Conservation (phyloP, 2,113 vertebrate genomes). For the Tretioscincus oriximinensis region DNA sequence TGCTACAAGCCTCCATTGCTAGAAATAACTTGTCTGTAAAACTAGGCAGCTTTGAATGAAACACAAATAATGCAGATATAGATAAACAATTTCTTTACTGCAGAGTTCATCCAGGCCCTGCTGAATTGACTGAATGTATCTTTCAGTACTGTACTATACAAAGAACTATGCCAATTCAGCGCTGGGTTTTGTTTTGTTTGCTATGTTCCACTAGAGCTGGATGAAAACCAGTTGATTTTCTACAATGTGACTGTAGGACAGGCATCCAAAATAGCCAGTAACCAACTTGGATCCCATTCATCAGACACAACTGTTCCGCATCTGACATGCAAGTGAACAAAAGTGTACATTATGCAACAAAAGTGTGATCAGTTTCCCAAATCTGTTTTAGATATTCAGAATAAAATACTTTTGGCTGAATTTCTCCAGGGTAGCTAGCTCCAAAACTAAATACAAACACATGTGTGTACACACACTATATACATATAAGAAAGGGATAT, state of each 20-base stretch:
- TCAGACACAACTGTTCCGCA: neutral
- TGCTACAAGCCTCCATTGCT: too few species aligned
- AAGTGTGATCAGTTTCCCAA: neutral
- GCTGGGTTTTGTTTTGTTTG: neutral
- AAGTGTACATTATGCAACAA: neutral
- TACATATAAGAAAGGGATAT: neutral
- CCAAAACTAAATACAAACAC: neutral
- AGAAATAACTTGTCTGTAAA: neutral
- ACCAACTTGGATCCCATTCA: neutral
- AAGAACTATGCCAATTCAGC: neutral
- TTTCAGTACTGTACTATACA: neutral
- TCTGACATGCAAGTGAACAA: neutral
- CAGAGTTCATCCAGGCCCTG: neutral
- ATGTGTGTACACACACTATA: too few species aligned
- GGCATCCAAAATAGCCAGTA: neutral
- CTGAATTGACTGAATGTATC: neutral
- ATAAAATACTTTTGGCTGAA: neutral
- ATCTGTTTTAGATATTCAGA: constrained; percentile 2
- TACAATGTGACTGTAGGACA: neutral
- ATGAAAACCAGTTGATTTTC: neutral
- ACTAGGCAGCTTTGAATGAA: neutral
- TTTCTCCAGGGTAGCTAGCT: neutral
- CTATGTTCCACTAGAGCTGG: neutral
- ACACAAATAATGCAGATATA: neutral
- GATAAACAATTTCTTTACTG: neutral